Evolutionary conservation across 2,797 vertebrate genomes (phyloP).

Genomic region (Sciurus carolinensis): DNA sequence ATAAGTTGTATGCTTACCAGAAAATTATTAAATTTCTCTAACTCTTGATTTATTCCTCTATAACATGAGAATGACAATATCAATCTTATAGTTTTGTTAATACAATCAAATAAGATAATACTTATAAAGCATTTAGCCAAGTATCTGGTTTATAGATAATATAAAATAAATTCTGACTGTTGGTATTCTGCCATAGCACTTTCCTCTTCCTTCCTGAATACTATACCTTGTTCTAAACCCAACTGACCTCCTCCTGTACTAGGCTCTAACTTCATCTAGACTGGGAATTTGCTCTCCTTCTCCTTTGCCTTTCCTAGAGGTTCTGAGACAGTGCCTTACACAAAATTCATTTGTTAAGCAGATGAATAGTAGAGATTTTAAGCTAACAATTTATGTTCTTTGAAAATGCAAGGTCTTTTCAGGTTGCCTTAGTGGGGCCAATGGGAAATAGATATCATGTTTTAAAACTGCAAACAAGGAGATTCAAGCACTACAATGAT

Average conservation of each 20-base stretch:
- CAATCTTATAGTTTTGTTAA: not conserved
- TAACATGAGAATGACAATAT: slow-evolving; percentile 9
- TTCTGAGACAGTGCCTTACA: not conserved
- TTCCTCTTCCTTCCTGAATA: slow-evolving; percentile 41
- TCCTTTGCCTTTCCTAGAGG: not conserved
- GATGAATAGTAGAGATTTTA: not conserved
- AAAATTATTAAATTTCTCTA: slow-evolving; percentile 6
- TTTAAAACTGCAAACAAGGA: not conserved
- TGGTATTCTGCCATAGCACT: not conserved
- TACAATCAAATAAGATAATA: not conserved
- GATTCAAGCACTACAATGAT: not conserved
- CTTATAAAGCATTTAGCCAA: not conserved
- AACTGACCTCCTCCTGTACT: not conserved
- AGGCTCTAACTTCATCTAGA: not conserved
- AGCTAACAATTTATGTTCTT: not conserved
- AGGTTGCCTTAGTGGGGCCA: not conserved
- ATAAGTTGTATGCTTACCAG: not conserved
- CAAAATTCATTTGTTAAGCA: not conserved
- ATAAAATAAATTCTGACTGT: not conserved
- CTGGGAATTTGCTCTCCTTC: not conserved
- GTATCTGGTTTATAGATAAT: not conserved
- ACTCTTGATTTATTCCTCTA: not conserved
- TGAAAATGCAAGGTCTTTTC: not conserved
- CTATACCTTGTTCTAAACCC: not conserved
- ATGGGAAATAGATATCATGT: not conserved